phyloP scores from a whole-genome alignment of 2,888 invertebrate genomes.

The Yponomeuta cagnagella region DNA sequence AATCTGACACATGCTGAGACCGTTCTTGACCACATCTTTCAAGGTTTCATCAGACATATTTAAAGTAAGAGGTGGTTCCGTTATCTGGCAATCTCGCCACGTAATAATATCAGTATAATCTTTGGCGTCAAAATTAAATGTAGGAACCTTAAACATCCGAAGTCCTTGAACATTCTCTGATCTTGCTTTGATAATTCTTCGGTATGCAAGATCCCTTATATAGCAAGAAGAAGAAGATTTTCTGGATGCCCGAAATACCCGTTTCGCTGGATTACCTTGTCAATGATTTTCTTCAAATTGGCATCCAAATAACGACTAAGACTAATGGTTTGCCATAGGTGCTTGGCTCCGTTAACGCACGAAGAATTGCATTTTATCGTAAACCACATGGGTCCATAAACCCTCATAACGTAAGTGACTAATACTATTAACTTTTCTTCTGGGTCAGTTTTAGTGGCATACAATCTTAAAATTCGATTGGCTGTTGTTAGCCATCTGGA shows the following conservation, averaged over 20 bases:
- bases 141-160: slow-evolving; percentile 4
- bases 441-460: neutral
- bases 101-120: slow-evolving; percentile 14
- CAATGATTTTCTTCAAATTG: slow-evolving; percentile 5
- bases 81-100: slow-evolving; percentile 18
- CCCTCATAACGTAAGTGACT: too few relatives aligned
- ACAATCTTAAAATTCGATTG: slow-evolving; percentile 21
- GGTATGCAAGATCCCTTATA: too few relatives aligned
- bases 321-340: slow-evolving; percentile 1
- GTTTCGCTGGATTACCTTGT: slow-evolving; percentile 15
- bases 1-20: slow-evolving; percentile 11
- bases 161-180: neutral
- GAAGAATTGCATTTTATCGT: slow-evolving; percentile 11
- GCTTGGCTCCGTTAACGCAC: slow-evolving; percentile 1
- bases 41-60: neutral
- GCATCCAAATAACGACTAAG: slow-evolving; percentile 8
- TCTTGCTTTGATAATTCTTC: slow-evolving; percentile 10
- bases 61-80: slow-evolving; percentile 7
- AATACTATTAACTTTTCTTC: slow-evolving; percentile 5
- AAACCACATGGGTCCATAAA: slow-evolving; percentile 15
- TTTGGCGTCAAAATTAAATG: slow-evolving; percentile 11
- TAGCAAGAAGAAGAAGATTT: slow-evolving; percentile 6
- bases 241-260: slow-evolving; percentile 9
- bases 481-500: slow-evolving; percentile 25
- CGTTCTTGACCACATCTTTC: neutral